Percentiles rank a stretch among this genome's conserved stretches.
Evolutionary conservation across 2,113 vertebrate genomes (phyloP).

Genomic region (Rousettus leschenaultii): DNA sequence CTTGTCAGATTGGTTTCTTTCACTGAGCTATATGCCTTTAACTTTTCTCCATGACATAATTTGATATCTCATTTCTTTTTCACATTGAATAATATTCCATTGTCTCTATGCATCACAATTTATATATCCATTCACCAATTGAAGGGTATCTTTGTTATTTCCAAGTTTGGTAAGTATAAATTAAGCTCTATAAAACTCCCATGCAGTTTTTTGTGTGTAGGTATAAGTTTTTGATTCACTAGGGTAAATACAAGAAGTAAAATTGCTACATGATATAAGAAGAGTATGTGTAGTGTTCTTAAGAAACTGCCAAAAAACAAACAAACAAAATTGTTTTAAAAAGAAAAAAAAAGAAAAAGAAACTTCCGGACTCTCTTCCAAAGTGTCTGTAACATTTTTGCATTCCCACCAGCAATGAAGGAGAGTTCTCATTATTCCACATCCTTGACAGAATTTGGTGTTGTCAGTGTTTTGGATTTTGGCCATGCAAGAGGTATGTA

Average conservation of each 20-base stretch:
- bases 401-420: not conserved
- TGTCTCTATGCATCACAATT: not conserved
- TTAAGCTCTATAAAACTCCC: slow-evolving; percentile 21
- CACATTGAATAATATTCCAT: slow-evolving; percentile 29
- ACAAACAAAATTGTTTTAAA: too few species aligned
- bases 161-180: not conserved
- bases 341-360: too few species aligned
- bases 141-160: slow-evolving; percentile 30
- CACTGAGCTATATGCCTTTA: not conserved
- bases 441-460: not conserved
- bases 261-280: not conserved
- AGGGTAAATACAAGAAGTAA: not conserved
- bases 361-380: not conserved
- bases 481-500: not conserved
- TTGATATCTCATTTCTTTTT: slow-evolving; percentile 3
- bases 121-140: not conserved
- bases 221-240: not conserved
- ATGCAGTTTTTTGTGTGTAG: slow-evolving; percentile 3
- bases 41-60: not conserved
- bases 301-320: not conserved
- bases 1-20: not conserved
- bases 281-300: not conserved
- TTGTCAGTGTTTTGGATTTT: not conserved
- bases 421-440: not conserved
- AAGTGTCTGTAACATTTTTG: not conserved